Evolutionary conservation across 2,888 invertebrate genomes (phyloP).

Genomic region (Elegia similella): DNA sequence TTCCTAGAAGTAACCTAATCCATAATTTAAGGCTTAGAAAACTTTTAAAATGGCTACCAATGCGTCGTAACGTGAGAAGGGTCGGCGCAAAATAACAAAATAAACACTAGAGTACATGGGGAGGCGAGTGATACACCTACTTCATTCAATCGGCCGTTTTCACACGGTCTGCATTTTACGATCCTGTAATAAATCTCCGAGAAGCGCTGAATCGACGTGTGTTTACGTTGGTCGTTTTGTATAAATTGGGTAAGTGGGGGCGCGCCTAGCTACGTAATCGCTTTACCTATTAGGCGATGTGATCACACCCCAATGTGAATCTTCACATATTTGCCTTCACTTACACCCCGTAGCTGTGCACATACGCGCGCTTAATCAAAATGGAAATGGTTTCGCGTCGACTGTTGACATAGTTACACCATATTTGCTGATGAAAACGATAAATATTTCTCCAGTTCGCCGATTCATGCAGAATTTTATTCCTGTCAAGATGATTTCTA

Average conservation of each 20-base stretch:
- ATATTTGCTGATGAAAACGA: conserved; percentile 7
- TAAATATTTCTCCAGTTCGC: neutral
- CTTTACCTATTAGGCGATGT: conserved; percentile 64
- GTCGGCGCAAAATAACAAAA: conserved; percentile 12
- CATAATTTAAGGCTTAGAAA: neutral
- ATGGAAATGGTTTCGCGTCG: conserved; percentile 32
- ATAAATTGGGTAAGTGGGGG: conserved; percentile 72
- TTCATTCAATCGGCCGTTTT: conserved; percentile 51
- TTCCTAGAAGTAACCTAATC: neutral
- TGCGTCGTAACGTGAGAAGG: conserved; percentile 10
- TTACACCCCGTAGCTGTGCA: conserved; percentile 44
- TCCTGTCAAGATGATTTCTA: too few relatives aligned
- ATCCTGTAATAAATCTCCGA: conserved; percentile 61
- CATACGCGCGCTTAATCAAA: conserved; percentile 50
- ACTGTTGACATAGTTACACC: conserved; percentile 12
- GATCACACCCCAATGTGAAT: conserved; percentile 59
- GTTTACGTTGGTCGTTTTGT: conserved; percentile 66
- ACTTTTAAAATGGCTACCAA: neutral
- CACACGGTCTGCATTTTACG: conserved; percentile 50
- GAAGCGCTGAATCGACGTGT: conserved; percentile 57
- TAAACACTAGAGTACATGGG: conserved; percentile 24
- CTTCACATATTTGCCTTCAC: conserved; percentile 62
- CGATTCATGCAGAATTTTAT: neutral
- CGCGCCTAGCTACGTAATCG: conserved; percentile 63
- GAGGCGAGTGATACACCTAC: conserved; percentile 37